A percentile compares a stretch with the other conserved stretches of the same genome.
Evolutionary conservation across 2,113 vertebrate species (phyloP).

Genomic region (Cynoglossus semilaevis): DNA sequence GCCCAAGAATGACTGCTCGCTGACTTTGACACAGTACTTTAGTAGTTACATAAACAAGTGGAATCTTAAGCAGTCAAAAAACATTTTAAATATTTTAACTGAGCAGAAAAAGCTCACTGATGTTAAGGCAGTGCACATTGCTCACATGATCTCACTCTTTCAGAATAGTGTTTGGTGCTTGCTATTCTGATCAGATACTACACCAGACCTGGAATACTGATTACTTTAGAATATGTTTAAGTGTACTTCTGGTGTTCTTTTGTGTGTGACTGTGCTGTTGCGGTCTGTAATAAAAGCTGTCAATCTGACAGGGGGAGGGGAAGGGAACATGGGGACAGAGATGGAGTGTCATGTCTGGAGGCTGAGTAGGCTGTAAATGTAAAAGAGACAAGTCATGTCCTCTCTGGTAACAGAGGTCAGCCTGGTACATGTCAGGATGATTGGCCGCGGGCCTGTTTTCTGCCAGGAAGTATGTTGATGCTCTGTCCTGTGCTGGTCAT

Average conservation of each 20-base stretch:
- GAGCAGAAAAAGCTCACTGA: too few relatives aligned
- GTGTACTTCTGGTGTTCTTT: too few relatives aligned
- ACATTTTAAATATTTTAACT: too few relatives aligned
- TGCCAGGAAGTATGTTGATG: conserved; percentile 20
- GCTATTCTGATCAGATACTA: conserved; percentile 12
- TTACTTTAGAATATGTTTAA: background rate
- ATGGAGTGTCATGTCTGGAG: conserved; percentile 38
- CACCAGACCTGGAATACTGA: background rate
- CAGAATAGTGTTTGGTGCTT: conserved; percentile 2
- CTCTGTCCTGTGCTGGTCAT: background rate
- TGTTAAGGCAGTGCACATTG: too few relatives aligned
- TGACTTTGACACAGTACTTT: too few relatives aligned
- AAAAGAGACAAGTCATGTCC: conserved; percentile 48
- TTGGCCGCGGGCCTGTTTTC: conserved; percentile 33
- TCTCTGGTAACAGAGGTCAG: conserved; percentile 43
- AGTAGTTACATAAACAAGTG: too few relatives aligned
- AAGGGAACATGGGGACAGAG: conserved; percentile 3
- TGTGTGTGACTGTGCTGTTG: conserved; percentile 7
- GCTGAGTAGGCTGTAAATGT: conserved; percentile 45
- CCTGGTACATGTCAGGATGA: conserved; percentile 11
- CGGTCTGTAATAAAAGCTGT: conserved; percentile 33
- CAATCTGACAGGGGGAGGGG: conserved; percentile 8
- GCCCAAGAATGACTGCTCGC: too few relatives aligned
- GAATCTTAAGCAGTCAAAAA: too few relatives aligned
- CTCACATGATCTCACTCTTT: background rate